A percentile compares a stretch with the other conserved stretches of the same genome.
phyloP scores from a whole-genome alignment of 2,888 invertebrate genomes.

The Diadegma fenestrale region DNA sequence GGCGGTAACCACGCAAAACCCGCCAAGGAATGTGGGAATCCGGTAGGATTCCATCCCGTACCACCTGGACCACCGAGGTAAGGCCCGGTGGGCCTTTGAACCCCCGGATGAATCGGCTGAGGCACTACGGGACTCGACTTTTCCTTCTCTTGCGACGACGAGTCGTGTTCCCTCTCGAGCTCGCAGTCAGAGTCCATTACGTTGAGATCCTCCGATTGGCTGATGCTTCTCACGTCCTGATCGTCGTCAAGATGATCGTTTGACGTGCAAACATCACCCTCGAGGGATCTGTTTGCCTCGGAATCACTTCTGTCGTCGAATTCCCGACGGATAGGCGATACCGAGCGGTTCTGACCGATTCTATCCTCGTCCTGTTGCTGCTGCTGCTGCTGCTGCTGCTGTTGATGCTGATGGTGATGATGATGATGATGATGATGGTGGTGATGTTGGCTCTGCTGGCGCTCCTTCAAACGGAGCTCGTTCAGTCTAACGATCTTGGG shows the following conservation, averaged over 20 bases:
- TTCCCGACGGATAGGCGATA: slow-evolving; percentile 79
- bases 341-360: slow-evolving; percentile 76
- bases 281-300: slow-evolving; percentile 82
- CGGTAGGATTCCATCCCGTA: slow-evolving; percentile 83
- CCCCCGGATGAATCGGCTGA: slow-evolving; percentile 88
- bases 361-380: slow-evolving; percentile 75
- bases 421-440: slow-evolving; percentile 55
- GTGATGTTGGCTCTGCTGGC: slow-evolving; percentile 63
- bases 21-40: slow-evolving; percentile 85
- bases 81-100: slow-evolving; percentile 87
- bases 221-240: slow-evolving; percentile 81
- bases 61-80: slow-evolving; percentile 86
- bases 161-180: slow-evolving; percentile 79
- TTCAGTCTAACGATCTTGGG: slow-evolving; percentile 65
- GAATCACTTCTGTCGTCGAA: slow-evolving; percentile 83
- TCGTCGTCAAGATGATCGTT: slow-evolving; percentile 82
- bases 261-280: slow-evolving; percentile 79
- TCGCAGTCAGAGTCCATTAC: slow-evolving; percentile 83
- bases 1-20: slow-evolving; percentile 89
- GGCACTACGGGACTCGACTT: slow-evolving; percentile 88
- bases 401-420: neutral
- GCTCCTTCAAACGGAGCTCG: slow-evolving; percentile 64
- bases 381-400: slow-evolving; percentile 59
- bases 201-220: slow-evolving; percentile 83
- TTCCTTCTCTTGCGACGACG: slow-evolving; percentile 78